Conservation (phyloP, 2,888 invertebrate species). For the Campoletis raptor region DNA sequence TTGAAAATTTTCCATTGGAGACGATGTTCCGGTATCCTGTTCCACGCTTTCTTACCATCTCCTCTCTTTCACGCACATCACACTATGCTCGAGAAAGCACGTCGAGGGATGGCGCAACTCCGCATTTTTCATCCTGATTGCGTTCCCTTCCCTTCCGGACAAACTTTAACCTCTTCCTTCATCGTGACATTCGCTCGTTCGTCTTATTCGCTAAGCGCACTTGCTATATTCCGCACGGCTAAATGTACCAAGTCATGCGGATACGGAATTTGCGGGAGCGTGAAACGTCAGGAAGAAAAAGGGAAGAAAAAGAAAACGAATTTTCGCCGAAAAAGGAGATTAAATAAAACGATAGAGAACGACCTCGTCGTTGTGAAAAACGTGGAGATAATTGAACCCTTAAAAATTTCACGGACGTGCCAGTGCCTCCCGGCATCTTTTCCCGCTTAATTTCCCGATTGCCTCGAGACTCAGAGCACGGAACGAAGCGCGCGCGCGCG, state of each 20-base stretch:
- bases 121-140: slow-evolving; percentile 66
- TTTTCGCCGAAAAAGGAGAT: slow-evolving; percentile 22
- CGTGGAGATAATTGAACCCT: slow-evolving; percentile 75
- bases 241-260: slow-evolving; percentile 40
- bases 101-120: slow-evolving; percentile 37
- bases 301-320: slow-evolving; percentile 1
- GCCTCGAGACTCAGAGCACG: slow-evolving; percentile 49
- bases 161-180: slow-evolving; percentile 57
- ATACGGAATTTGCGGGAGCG: slow-evolving; percentile 21
- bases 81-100: slow-evolving; percentile 33
- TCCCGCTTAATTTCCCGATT: slow-evolving; percentile 55
- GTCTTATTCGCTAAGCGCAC: slow-evolving; percentile 52
- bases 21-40: slow-evolving; percentile 49
- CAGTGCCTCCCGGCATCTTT: slow-evolving; percentile 49
- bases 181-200: slow-evolving; percentile 57
- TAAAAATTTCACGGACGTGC: slow-evolving; percentile 73
- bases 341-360: slow-evolving; percentile 19
- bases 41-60: slow-evolving; percentile 36
- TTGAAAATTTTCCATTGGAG: slow-evolving; percentile 75
- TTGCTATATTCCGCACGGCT: slow-evolving; percentile 51
- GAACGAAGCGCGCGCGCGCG: slow-evolving; percentile 56
- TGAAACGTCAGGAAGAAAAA: slow-evolving; percentile 46
- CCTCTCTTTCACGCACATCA: slow-evolving; percentile 27
- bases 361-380: slow-evolving; percentile 41
- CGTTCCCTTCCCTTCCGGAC: slow-evolving; percentile 25